Conservation (phyloP, 2,113 vertebrate species). For the Dryoscopus gambensis region DNA sequence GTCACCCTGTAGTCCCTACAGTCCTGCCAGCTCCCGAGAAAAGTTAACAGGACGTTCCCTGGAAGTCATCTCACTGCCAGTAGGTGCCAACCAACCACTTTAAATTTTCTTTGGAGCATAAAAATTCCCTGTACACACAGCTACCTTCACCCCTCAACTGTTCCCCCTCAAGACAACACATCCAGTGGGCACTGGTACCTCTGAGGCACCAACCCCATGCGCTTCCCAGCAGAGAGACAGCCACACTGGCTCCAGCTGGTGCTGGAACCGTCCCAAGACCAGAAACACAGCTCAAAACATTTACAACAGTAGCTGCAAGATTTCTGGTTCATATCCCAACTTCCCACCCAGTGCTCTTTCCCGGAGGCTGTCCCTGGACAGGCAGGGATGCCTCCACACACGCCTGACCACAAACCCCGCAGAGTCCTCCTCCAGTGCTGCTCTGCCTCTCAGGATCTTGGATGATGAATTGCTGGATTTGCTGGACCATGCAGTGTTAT, state of each 20-base stretch:
- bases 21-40: not conserved
- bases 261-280: not conserved
- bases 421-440: not conserved
- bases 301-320: not conserved
- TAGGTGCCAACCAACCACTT: not conserved
- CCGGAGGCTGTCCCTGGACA: not conserved
- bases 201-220: not conserved
- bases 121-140: not conserved
- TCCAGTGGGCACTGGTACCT: not conserved
- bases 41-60: not conserved
- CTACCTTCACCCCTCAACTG: not conserved
- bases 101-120: not conserved
- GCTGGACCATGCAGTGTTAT: not conserved
- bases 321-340: not conserved
- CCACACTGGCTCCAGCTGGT: not conserved
- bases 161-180: not conserved
- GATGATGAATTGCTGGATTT: not conserved
- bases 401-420: not conserved
- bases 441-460: not conserved
- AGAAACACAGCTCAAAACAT: not conserved
- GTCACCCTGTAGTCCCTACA: not conserved
- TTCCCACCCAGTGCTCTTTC: not conserved
- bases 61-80: not conserved
- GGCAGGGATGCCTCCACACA: not conserved
- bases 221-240: not conserved